These are phyloP conservation scores for Ceyx margarethae DNA, from an alignment of 2,113 vertebrate species.

Conservation along the genomic window DNA sequence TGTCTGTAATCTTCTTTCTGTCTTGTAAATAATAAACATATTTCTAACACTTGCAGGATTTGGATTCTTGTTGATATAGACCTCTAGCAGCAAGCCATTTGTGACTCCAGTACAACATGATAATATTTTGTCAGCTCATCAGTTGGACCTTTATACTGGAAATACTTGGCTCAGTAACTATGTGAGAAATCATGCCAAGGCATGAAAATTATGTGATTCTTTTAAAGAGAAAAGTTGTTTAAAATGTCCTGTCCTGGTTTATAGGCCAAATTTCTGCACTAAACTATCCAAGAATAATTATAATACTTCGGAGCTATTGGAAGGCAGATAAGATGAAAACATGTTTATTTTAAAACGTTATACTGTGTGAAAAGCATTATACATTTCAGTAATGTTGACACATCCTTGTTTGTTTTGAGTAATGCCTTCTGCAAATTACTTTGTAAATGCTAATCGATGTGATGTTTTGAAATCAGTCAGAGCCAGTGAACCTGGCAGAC, in stretches of 20 bases:
- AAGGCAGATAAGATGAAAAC: background rate
- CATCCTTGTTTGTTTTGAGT: slow-evolving; percentile 2
- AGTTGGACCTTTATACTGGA: slow-evolving; percentile 30
- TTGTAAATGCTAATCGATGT: background rate
- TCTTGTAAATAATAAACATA: background rate
- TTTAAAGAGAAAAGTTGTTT: slow-evolving; percentile 25
- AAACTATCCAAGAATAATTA: slow-evolving; percentile 41
- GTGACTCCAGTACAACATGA: slow-evolving; percentile 40
- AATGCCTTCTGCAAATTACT: background rate
- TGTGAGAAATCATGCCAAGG: slow-evolving; percentile 33
- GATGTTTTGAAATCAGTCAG: slow-evolving; percentile 1
- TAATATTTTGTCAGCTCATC: slow-evolving; percentile 60
- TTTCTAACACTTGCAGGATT: slow-evolving; percentile 28
- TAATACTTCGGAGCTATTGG: background rate
- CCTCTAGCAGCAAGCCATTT: slow-evolving; percentile 26
- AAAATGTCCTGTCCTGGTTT: slow-evolving; percentile 3
- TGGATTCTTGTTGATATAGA: background rate
- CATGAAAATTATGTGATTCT: slow-evolving; percentile 45
- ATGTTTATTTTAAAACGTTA: slow-evolving; percentile 17
- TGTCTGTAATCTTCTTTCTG: background rate
- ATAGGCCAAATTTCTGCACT: background rate
- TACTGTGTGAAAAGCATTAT: background rate
- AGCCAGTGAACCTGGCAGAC: background rate
- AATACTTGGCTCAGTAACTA: slow-evolving; percentile 44
- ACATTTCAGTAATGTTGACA: background rate